These are phyloP conservation scores for Ennomos erosarius DNA, from an alignment of 2,888 invertebrate species.

Conservation along the genomic window DNA sequence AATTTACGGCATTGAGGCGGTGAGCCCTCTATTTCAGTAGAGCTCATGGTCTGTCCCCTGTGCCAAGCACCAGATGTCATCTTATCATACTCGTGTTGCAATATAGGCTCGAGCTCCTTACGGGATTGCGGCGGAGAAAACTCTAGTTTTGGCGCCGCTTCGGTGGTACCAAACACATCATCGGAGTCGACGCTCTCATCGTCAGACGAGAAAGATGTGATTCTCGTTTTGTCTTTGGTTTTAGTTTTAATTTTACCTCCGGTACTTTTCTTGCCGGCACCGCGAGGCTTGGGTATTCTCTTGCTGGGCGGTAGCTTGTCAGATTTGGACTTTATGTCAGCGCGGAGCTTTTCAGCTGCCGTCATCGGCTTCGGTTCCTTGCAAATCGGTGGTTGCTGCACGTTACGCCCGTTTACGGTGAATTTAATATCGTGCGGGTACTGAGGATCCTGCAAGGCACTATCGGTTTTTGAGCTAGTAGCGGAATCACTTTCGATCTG, in stretches of 20 bases:
- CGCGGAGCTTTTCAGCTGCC: constrained; percentile 79
- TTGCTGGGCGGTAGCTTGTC: constrained; percentile 87
- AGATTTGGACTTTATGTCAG: constrained; percentile 83
- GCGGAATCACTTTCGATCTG: constrained; percentile 92
- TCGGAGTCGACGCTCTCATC: constrained; percentile 91
- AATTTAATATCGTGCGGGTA: constrained; percentile 83
- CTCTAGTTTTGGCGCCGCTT: constrained; percentile 90
- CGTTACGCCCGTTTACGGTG: constrained; percentile 77
- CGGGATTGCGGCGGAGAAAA: constrained; percentile 91
- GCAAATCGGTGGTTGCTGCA: constrained; percentile 70
- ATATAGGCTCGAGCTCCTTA: constrained; percentile 90
- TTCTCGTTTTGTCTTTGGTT: constrained; percentile 89
- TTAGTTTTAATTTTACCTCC: constrained; percentile 86
- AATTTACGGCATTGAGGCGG: constrained; percentile 89
- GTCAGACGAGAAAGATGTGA: constrained; percentile 91
- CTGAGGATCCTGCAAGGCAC: constrained; percentile 85
- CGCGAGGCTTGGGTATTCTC: constrained; percentile 86
- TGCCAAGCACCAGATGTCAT: constrained; percentile 88
- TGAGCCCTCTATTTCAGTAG: constrained; percentile 91
- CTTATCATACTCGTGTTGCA: constrained; percentile 89
- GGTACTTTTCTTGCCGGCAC: constrained; percentile 84
- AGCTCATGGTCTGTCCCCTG: constrained; percentile 90
- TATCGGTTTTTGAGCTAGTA: constrained; percentile 90
- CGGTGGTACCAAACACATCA: constrained; percentile 91
- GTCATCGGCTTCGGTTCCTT: constrained; percentile 76